A percentile compares a stretch with the other conserved stretches of the same genome.
Conservation (phyloP, 2,797 vertebrate species). For the Sebastes oblongus region DNA sequence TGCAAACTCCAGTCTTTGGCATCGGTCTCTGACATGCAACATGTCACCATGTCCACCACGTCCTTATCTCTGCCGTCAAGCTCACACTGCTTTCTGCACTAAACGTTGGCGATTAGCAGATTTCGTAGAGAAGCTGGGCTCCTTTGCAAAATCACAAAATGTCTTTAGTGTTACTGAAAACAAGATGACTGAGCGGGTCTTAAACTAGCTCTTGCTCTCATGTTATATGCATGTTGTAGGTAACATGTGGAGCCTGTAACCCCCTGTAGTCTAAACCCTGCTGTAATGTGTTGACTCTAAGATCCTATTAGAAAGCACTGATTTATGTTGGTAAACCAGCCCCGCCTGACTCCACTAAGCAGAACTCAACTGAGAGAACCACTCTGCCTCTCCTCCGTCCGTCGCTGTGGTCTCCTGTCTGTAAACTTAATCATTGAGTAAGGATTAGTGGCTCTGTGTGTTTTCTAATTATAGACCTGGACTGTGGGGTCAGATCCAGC, state of each 20-base stretch:
- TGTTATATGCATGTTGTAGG: too few relatives aligned
- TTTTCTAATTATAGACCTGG: slow-evolving; percentile 81
- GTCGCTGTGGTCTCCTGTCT: slow-evolving; percentile 53
- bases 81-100: too few relatives aligned
- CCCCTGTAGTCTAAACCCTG: too few relatives aligned
- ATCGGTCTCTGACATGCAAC: too few relatives aligned
- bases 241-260: too few relatives aligned
- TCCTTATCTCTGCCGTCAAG: too few relatives aligned
- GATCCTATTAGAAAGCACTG: slow-evolving; percentile 28
- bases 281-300: neutral
- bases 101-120: too few relatives aligned
- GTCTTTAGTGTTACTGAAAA: too few relatives aligned
- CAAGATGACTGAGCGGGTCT: neutral
- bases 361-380: slow-evolving; percentile 22
- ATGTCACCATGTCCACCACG: too few relatives aligned
- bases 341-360: slow-evolving; percentile 12
- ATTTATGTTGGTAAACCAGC: slow-evolving; percentile 23
- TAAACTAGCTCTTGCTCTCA: neutral
- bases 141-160: too few relatives aligned
- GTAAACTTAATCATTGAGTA: slow-evolving; percentile 74
- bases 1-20: too few relatives aligned
- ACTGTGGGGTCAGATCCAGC: slow-evolving; percentile 57
- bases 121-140: too few relatives aligned
- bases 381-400: slow-evolving; percentile 25
- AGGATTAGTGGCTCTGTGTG: slow-evolving; percentile 77